Base-by-base conservation (phyloP, 2,888 invertebrate species). In the Tetramorium bicarinatum region DNA sequence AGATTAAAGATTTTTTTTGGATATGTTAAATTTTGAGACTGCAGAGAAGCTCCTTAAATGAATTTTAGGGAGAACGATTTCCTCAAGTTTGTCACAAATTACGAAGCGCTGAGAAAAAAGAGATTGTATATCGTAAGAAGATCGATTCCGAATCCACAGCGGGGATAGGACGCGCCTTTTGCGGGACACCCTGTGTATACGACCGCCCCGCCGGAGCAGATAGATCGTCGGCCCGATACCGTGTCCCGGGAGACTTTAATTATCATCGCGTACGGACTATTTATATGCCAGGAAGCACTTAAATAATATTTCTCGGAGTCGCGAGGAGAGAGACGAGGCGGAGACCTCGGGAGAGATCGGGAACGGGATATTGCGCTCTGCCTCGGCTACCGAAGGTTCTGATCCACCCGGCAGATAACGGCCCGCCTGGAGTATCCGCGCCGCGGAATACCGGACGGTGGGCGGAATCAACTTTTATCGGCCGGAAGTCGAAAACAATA, bases 281-380 rank as follows among this genome's bases (percentile, higher is more conserved):
- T 94, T 94, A 94, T 94, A 93, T 93, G 94, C 93, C 94, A 94
- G 94, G 94, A 95, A 94, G 93, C 94, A 92, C 92, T 94, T 94
- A 94, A 94, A 95, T 95, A 94, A 95, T 94, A 95, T 94, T 94
- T 93, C 93, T 93, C 90, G 89, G 89, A 91, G 91, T 91, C 89
- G 82, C 82, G 72, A 13, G 66, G 29, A 59, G 69, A 41, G 38
- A 25, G 75, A 38, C 90, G 88, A 88, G 87, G 89, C 87, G 89
- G 89, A 90, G 87, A 74, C 69, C 64, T 86, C 89, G 89, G 88
- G 91, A 87, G 81, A 93, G 93, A 93, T 92, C 79, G 92, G 91
- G 92, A 92, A 93, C 91, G 90, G 92, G 92, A 92, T 93, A 91
- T 91, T 86, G 76, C 85, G 82, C 83, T 84, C 80, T 52, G 83